A percentile compares a stretch with the other conserved stretches of the same genome.
phyloP scores from a whole-genome alignment of 1,140 invertebrate genomes.

The Drosophila nannoptera region DNA sequence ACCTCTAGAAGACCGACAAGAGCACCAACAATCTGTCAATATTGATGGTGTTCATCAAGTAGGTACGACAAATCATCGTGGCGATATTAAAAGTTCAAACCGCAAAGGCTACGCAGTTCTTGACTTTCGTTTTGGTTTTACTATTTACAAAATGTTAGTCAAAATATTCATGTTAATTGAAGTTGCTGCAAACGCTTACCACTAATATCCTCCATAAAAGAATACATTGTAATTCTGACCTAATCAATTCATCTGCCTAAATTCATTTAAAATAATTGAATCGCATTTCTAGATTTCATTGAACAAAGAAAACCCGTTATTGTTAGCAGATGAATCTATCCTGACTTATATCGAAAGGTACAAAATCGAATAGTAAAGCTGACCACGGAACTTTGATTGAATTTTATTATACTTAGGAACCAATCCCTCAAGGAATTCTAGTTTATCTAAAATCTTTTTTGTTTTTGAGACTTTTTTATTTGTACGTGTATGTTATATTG shows the following conservation, averaged over 20 bases:
- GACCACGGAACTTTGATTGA: too few species aligned
- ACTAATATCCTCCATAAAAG: slow-evolving; percentile 13
- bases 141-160: slow-evolving; percentile 34
- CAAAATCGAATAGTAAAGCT: too few species aligned
- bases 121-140: slow-evolving; percentile 40
- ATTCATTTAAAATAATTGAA: slow-evolving; percentile 7
- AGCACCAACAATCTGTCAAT: slow-evolving; percentile 23
- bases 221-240: not conserved
- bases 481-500: slow-evolving; percentile 28
- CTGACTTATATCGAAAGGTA: too few species aligned
- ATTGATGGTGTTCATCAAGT: slow-evolving; percentile 56
- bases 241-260: slow-evolving; percentile 7
- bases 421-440: not conserved
- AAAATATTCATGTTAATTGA: slow-evolving; percentile 31
- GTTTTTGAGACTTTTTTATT: not conserved
- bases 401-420: not conserved
- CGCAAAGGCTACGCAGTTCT: slow-evolving; percentile 25
- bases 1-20: slow-evolving; percentile 7
- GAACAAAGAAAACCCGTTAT: not conserved
- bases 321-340: not conserved
- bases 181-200: slow-evolving; percentile 26
- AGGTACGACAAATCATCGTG: slow-evolving; percentile 56
- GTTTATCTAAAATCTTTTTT: not conserved
- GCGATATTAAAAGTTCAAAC: slow-evolving; percentile 17
- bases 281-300: not conserved